Conservation (phyloP, 2,888 invertebrate species). For the Zhuqinia jingwanae region DNA sequence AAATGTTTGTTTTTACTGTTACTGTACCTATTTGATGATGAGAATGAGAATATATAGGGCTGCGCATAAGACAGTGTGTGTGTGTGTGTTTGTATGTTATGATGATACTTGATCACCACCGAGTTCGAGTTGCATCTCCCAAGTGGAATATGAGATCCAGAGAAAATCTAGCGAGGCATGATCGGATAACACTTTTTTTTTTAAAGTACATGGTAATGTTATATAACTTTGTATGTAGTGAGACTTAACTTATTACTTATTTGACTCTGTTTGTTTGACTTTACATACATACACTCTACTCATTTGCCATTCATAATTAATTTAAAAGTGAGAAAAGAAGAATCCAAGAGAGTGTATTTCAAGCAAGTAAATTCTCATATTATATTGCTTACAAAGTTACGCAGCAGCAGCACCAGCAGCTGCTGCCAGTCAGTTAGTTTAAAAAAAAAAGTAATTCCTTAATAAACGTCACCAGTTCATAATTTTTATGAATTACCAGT, state of each 20-base stretch:
- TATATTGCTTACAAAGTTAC: not conserved
- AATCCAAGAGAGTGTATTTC: not conserved
- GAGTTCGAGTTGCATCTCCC: slow-evolving; percentile 29
- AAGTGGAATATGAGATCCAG: slow-evolving; percentile 46
- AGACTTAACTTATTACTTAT: slow-evolving; percentile 26
- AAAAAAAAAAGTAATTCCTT: slow-evolving; percentile 20
- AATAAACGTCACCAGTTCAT: slow-evolving; percentile 32
- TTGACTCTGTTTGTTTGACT: slow-evolving; percentile 31
- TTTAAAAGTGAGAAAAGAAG: slow-evolving; percentile 37
- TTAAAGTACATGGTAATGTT: slow-evolving; percentile 4
- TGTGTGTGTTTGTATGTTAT: no score
- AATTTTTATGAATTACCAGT: slow-evolving; percentile 5
- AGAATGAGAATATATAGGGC: slow-evolving; percentile 18
- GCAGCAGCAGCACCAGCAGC: slow-evolving; percentile 6
- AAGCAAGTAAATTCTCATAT: not conserved
- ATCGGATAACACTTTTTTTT: slow-evolving; percentile 43
- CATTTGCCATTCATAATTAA: slow-evolving; percentile 55
- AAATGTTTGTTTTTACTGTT: slow-evolving; percentile 79
- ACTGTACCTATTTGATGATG: not conserved
- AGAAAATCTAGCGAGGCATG: not conserved
- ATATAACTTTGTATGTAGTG: slow-evolving; percentile 39
- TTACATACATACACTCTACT: slow-evolving; percentile 10
- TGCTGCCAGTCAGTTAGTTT: not conserved
- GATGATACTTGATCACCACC: slow-evolving; percentile 50
- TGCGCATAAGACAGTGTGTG: not conserved